These are phyloP conservation scores for Andrena minutula DNA, from an alignment of 2,888 invertebrate species.

Conservation along the genomic window DNA sequence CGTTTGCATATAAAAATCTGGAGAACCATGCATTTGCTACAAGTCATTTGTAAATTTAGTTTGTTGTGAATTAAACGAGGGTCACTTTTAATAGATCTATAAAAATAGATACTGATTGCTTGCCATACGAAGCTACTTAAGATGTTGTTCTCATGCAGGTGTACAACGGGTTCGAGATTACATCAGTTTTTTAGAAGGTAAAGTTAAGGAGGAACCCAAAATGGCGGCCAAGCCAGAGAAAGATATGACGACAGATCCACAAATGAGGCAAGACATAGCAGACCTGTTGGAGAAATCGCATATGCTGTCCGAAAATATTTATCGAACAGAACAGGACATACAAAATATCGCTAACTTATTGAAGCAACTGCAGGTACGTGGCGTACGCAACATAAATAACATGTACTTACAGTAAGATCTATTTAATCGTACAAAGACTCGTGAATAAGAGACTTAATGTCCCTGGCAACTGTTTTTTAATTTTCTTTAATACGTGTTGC, in stretches of 20 bases:
- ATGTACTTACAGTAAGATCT: neutral
- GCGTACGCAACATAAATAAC: neutral
- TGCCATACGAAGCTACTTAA: neutral
- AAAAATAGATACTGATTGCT: no score
- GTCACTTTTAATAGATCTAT: no score
- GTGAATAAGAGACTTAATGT: neutral
- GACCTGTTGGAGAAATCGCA: slow-evolving; percentile 70
- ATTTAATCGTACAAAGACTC: neutral
- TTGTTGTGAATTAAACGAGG: no score
- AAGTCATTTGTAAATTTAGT: no score
- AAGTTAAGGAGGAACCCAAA: slow-evolving; percentile 64
- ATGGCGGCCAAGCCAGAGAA: slow-evolving; percentile 64
- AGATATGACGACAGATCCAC: slow-evolving; percentile 11
- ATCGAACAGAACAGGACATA: slow-evolving; percentile 75
- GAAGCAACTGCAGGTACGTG: slow-evolving; percentile 48
- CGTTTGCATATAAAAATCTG: no score
- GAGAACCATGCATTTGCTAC: no score
- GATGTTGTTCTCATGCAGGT: slow-evolving; percentile 53
- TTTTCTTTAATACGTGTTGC: neutral
- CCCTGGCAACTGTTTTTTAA: neutral
- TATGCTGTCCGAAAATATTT: slow-evolving; percentile 74
- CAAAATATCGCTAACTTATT: slow-evolving; percentile 59
- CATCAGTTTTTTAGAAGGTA: slow-evolving; percentile 69
- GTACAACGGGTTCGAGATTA: slow-evolving; percentile 72
- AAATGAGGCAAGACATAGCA: slow-evolving; percentile 58